These are phyloP conservation scores for Euthynnus affinis DNA, from an alignment of 2,797 vertebrate species.

Conservation along the genomic window DNA sequence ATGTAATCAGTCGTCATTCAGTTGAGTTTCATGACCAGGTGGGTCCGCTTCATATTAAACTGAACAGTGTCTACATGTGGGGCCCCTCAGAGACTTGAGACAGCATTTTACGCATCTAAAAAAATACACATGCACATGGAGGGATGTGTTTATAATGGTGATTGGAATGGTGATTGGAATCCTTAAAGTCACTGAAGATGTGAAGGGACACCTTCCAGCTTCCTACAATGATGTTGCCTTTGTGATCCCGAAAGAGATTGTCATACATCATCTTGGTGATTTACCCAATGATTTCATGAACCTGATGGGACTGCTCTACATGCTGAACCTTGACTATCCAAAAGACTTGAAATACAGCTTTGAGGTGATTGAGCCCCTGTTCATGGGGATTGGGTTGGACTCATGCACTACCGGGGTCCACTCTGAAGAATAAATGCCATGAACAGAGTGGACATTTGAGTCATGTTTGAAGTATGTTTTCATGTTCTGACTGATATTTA, in stretches of 20 bases:
- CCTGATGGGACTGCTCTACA: conserved; percentile 42
- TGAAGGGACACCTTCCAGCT: conserved; percentile 19
- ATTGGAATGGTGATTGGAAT: conserved; percentile 13
- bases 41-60: too few species aligned
- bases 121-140: too few species aligned
- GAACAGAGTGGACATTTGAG: too few species aligned
- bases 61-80: too few species aligned
- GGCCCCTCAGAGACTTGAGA: too few species aligned
- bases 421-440: conserved; percentile 2
- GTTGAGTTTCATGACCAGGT: too few species aligned
- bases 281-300: conserved; percentile 35
- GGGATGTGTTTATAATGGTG: too few species aligned
- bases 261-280: conserved; percentile 8
- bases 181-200: conserved; percentile 4
- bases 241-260: conserved; percentile 15
- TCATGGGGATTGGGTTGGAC: conserved; percentile 39
- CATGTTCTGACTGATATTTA: too few species aligned
- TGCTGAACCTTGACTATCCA: conserved; percentile 38
- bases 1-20: too few species aligned
- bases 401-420: conserved; percentile 16
- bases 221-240: conserved; percentile 6
- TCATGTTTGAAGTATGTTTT: too few species aligned
- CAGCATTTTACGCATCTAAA: too few species aligned
- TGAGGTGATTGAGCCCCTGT: conserved; percentile 41
- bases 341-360: conserved; percentile 41